Base-by-base conservation (phyloP, 2,113 vertebrate species). In the Caracal caracal region DNA sequence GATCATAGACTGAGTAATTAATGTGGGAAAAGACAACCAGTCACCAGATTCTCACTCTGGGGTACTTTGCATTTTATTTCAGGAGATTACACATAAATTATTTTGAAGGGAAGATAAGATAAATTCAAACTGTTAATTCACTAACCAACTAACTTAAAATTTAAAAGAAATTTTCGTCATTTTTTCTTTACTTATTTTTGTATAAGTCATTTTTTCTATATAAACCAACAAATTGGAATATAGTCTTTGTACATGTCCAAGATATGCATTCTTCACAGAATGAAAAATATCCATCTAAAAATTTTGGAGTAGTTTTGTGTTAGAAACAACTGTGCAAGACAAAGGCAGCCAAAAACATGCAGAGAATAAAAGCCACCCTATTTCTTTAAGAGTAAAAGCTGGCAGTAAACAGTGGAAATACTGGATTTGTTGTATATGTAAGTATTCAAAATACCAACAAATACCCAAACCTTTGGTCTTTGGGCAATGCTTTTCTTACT, bases 81-180 rank as follows among this genome's bases (percentile, higher is more conserved):
- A 87, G 85, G 84, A 97, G 63, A 83, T 88, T 61, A 49, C 66
- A 47, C 87, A 35, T 88, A 43, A 75, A 35, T 93, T 90, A 70
- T 89, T 96, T 95, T 94, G 82, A 93, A 87, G 68, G 88, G 94
- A 53, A 86, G 13, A 70, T 24, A 76, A 16, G 33, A 92, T 71
- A 94, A 82, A 66, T 68, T 87, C 22, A 91, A 82, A 86, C 19
- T 91, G 68, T 92, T 92, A 82, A 79, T 89, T 88, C 28, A 47
- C 15, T 85, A 76, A 85, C n/a, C 56, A 88, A 43, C 6, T 70
- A 91, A 84, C 24, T 73, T 86, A 79, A 94, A 93, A 59, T 70
- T 73, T 84, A 30, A 92, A 88, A 93, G 51, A 43, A n/a, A 80
- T 94, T 90, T 95, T 3, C 33, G 40, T 92, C 12, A 49, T 43